Base-by-base conservation (phyloP, 2,888 invertebrate genomes). In the Amphipyra tragopoginis region DNA sequence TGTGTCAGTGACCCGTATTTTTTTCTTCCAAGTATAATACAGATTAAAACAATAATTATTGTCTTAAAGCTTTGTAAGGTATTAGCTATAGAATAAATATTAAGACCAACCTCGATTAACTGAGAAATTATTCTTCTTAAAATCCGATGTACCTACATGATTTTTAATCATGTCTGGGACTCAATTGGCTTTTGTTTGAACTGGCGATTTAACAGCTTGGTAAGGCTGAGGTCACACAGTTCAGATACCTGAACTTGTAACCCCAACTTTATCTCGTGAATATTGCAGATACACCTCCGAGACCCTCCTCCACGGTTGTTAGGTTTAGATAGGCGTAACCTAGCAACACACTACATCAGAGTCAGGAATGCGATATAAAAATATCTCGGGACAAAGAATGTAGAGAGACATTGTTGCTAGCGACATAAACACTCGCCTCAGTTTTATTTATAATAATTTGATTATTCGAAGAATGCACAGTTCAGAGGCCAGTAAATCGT, bases 391-490 rank as follows among this genome's bases (percentile, higher is more conserved):
- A 50, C 36, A 45, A 49, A 58, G 50, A 57, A 61, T 63, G 45
- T 54, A n/a, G 36, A 47, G 33, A 54, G 7, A 49, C 29, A 54
- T 57, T 62, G 39, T 55, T 44, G 7, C 42, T 34, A 36, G 36
- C 7, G 47, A 59, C 47, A 45, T 50, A 60, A 56, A 52, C 52
- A 63, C 29, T 63, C 52, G 54, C 29, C 50, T 26, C 33, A 8
- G 45, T 55, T 65, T 72, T 70, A 72, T 75, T 69, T 75, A 67
- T 57, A 67, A 75, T 77, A 72, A 80, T 69, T 73, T 61, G 40
- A 68, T 77, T 66, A 77, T 70, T 70, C 60, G 53, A 72, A 74
- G 72, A 75, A 70, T 72, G 61, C 39, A 29, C 54, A 74, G 59
- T 65, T 58, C 72, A 63, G 60, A 63, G 55, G 45, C 42, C 54